phyloP scores from a whole-genome alignment of 2,797 vertebrate species.

The Brachyrhaphis roseni region DNA sequence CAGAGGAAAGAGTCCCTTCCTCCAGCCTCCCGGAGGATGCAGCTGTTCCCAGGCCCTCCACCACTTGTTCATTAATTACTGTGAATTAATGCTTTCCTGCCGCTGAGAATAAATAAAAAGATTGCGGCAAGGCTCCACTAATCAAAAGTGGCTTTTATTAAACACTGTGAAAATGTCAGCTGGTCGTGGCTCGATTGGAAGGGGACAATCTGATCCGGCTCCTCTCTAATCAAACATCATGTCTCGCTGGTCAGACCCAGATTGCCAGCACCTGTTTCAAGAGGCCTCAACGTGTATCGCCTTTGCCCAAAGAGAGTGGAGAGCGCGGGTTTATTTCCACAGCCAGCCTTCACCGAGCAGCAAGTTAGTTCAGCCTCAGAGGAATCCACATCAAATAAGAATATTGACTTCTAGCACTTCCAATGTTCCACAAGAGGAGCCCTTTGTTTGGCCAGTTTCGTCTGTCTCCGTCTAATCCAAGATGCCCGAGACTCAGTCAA shows the following conservation, averaged over 20 bases:
- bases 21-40: constrained; percentile 74
- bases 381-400: constrained; percentile 71
- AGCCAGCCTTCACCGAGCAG: constrained; percentile 48
- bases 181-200: constrained; percentile 55
- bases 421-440: constrained; percentile 45
- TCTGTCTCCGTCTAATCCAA: constrained; percentile 32
- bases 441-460: constrained; percentile 53
- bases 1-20: constrained; percentile 67
- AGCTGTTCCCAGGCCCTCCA: constrained; percentile 71
- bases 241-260: constrained; percentile 53
- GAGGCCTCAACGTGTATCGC: constrained; percentile 54
- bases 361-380: constrained; percentile 56
- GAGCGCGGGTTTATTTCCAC: constrained; percentile 44
- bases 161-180: constrained; percentile 75
- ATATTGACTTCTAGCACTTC: constrained; percentile 59
- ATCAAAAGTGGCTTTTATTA: constrained; percentile 81
- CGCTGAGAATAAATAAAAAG: constrained; percentile 73
- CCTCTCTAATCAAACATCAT: constrained; percentile 61
- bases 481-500: constrained; percentile 30
- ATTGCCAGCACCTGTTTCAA: constrained; percentile 64
- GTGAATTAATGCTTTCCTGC: constrained; percentile 78
- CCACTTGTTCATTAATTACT: constrained; percentile 80
- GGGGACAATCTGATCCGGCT: constrained; percentile 59
- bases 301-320: constrained; percentile 25
- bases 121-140: constrained; percentile 66